These are phyloP conservation scores for Macaria liturata DNA, from an alignment of 2,888 invertebrate genomes.

Conservation along the genomic window DNA sequence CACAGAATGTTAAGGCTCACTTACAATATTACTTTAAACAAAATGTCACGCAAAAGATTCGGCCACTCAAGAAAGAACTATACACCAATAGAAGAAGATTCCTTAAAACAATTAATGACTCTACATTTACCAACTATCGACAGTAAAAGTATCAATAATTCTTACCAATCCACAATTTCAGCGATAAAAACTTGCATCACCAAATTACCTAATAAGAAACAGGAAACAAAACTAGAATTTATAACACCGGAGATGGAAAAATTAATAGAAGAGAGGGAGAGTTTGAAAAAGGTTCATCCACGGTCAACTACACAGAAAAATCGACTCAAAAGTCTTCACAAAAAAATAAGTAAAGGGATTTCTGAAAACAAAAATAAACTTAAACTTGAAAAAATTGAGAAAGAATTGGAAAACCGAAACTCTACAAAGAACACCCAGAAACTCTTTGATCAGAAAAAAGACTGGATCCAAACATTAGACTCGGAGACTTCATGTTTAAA, in stretches of 20 bases:
- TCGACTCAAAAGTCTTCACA: background rate
- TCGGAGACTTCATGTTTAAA: too few species aligned
- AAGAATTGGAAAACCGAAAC: too few species aligned
- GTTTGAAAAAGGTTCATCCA: background rate
- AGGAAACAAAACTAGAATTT: background rate
- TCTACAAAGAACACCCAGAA: too few species aligned
- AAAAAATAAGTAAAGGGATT: background rate
- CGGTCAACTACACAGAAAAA: background rate
- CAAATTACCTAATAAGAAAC: background rate
- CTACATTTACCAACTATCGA: background rate
- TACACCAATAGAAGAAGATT: conserved; percentile 1
- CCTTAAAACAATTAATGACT: background rate
- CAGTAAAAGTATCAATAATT: background rate
- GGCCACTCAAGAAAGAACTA: background rate
- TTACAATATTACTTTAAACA: background rate
- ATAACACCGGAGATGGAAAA: background rate
- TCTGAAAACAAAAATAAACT: background rate
- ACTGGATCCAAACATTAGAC: too few species aligned
- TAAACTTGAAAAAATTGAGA: background rate
- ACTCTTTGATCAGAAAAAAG: too few species aligned
- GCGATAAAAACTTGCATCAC: background rate
- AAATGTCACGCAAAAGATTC: background rate
- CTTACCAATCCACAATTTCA: background rate
- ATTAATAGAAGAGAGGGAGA: background rate
- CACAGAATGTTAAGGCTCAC: background rate